Conservation (phyloP, 2,797 vertebrate genomes). For the Erethizon dorsatum region DNA sequence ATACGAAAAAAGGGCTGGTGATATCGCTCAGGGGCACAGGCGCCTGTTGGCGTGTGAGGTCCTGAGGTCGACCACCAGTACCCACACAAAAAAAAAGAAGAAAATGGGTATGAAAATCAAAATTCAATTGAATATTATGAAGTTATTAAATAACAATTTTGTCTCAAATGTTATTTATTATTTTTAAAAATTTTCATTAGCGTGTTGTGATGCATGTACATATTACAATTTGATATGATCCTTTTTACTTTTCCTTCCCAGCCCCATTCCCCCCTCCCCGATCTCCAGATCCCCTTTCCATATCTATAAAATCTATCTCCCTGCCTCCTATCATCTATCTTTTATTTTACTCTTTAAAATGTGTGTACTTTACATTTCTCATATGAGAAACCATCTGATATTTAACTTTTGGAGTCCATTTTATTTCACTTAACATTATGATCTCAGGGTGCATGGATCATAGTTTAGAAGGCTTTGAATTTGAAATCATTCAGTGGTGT, state of each 20-base stretch:
- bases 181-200: neutral
- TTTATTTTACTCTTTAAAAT: neutral
- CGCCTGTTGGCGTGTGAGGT: too few relatives aligned
- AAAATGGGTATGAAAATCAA: conserved; percentile 2
- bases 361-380: neutral
- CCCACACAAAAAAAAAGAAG: too few relatives aligned
- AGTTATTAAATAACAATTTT: conserved; percentile 37
- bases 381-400: neutral
- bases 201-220: neutral
- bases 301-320: neutral
- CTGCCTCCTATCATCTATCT: neutral
- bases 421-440: neutral
- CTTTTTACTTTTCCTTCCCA: neutral
- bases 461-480: conserved; percentile 32
- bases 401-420: neutral
- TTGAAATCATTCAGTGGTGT: neutral
- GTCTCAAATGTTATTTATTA: neutral
- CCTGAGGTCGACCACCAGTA: too few relatives aligned
- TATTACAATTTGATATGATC: neutral
- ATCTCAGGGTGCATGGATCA: neutral
- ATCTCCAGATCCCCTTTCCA: neutral
- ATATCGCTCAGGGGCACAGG: too few relatives aligned
- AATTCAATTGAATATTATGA: conserved; percentile 17
- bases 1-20: too few relatives aligned
- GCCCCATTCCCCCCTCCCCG: neutral